Base-by-base conservation (phyloP, 2,888 invertebrate genomes). In the Lycia hirtaria region DNA sequence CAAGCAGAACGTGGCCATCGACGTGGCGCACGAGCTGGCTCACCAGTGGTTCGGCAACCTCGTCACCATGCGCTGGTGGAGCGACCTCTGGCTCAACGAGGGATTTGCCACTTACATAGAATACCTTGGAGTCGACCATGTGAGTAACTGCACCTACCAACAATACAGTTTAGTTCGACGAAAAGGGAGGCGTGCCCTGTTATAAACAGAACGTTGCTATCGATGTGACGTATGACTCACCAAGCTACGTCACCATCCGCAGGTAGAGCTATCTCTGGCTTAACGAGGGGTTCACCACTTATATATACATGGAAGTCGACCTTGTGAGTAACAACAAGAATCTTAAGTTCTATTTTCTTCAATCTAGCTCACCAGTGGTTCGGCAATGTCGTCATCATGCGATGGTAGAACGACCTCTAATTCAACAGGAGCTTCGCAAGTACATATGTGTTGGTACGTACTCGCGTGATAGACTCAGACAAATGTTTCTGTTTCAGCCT, bases 1-100 rank as follows among this genome's bases (percentile, higher is more conserved):
- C 69, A 92, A 92, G 57, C 92, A 92, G 65, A 88, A 83, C 49
- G 90, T 94, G 3, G 93, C 93, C n/a, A 92, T 93, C 0, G 92
- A 92, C 63, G 80, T 95, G 6, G 93, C 94, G 0, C 96, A 96
- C 73, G 96, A 96, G 73, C 77, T 96, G 7, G 94, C 95, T 0
- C 96, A 96, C 76, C 96, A 95, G 87, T 96, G 96, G 95, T 95
- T 95, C 78, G 96, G 96, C 0, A 94, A 95, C 86, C 84, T 95
- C 10, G 94, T 95, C 56, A 94, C 95, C 0, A 94, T 94, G 85
- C 81, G 87, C 12, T 95, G 95, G 95, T 95, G 95, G 95, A 93
- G 93, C n/a, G 94, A 94, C 65, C 82, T 94, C 4, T 96, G 95
- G 95, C 85, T 96, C 10, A 95, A 94, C 68, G 95, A 95, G 81